Percentiles rank a stretch among this genome's conserved stretches.
Evolutionary conservation across 2,113 vertebrate species (phyloP).

Genomic region (Varanus komodoensis): DNA sequence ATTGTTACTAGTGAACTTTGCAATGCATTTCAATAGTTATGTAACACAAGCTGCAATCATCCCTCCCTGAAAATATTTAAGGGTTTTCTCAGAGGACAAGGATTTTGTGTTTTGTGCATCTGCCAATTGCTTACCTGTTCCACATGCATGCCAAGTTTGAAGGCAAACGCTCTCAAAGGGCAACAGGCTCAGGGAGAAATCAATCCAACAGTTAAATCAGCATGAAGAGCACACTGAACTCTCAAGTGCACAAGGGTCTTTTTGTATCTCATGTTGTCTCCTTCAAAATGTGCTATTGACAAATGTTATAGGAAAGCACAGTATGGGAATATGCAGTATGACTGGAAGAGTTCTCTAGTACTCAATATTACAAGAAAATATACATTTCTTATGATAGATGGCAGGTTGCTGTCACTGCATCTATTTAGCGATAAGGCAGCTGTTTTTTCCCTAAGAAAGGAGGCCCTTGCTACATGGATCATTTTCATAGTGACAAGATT

Average conservation of each 20-base stretch:
- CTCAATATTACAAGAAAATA: slow-evolving; percentile 63
- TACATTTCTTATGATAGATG: slow-evolving; percentile 63
- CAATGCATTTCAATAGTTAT: slow-evolving; percentile 9
- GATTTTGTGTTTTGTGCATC: background rate
- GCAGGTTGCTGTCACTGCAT: slow-evolving; percentile 69
- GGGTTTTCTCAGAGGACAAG: background rate
- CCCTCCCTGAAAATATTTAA: background rate
- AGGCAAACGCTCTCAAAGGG: slow-evolving; percentile 21
- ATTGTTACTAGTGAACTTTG: background rate
- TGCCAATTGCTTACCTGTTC: slow-evolving; percentile 14
- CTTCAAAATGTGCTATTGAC: slow-evolving; percentile 22
- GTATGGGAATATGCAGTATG: slow-evolving; percentile 36
- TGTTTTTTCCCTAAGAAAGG: slow-evolving; percentile 80
- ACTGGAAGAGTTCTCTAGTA: slow-evolving; percentile 55
- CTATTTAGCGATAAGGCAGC: slow-evolving; percentile 75
- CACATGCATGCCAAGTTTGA: slow-evolving; percentile 12
- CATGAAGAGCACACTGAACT: slow-evolving; percentile 20
- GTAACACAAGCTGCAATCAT: slow-evolving; percentile 19
- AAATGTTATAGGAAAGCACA: slow-evolving; percentile 28
- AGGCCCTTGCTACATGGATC: slow-evolving; percentile 80
- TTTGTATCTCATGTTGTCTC: background rate
- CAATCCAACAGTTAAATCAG: background rate
- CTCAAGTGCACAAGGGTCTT: slow-evolving; percentile 24
- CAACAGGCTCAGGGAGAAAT: slow-evolving; percentile 13
- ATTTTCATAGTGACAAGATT: slow-evolving; percentile 81